These are phyloP conservation scores for Zeus faber DNA, from an alignment of 2,113 vertebrate genomes.

Conservation along the genomic window DNA sequence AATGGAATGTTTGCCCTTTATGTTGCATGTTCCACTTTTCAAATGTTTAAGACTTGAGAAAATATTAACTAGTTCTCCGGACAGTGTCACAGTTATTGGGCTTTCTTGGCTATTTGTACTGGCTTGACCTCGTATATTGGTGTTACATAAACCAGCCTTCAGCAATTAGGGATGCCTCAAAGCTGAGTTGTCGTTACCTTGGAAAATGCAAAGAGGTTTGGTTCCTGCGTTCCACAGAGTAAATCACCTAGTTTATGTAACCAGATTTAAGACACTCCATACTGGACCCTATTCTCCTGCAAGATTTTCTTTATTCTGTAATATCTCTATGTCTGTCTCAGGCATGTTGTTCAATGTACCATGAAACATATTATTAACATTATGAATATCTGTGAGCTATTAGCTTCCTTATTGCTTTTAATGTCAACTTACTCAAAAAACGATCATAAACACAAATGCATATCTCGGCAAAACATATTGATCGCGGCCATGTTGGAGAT, in stretches of 20 bases:
- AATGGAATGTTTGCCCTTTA: slow-evolving; percentile 28
- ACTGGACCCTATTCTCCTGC: slow-evolving; percentile 8
- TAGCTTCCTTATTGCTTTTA: background rate
- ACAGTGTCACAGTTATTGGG: slow-evolving; percentile 48
- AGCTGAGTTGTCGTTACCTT: slow-evolving; percentile 52
- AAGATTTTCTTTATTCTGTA: slow-evolving; percentile 5
- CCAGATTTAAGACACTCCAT: slow-evolving; percentile 16
- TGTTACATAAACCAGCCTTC: slow-evolving; percentile 61
- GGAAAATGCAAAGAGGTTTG: slow-evolving; percentile 54
- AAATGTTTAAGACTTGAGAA: slow-evolving; percentile 30
- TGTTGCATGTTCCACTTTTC: slow-evolving; percentile 36
- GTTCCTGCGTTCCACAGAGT: slow-evolving; percentile 28
- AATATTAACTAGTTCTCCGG: slow-evolving; percentile 38
- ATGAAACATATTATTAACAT: too few relatives aligned
- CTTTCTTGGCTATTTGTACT: slow-evolving; percentile 45
- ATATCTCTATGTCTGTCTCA: background rate
- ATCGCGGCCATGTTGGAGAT: background rate
- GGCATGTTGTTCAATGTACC: too few relatives aligned
- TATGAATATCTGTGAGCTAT: too few relatives aligned
- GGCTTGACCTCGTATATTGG: slow-evolving; percentile 23
- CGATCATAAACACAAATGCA: background rate
- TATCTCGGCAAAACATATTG: slow-evolving; percentile 19
- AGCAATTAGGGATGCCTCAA: slow-evolving; percentile 46
- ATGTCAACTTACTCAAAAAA: background rate
- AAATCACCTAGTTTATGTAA: slow-evolving; percentile 48